These are phyloP conservation scores for Sporophila hypoxantha DNA, from an alignment of 2,113 vertebrate genomes.

Conservation along the genomic window DNA sequence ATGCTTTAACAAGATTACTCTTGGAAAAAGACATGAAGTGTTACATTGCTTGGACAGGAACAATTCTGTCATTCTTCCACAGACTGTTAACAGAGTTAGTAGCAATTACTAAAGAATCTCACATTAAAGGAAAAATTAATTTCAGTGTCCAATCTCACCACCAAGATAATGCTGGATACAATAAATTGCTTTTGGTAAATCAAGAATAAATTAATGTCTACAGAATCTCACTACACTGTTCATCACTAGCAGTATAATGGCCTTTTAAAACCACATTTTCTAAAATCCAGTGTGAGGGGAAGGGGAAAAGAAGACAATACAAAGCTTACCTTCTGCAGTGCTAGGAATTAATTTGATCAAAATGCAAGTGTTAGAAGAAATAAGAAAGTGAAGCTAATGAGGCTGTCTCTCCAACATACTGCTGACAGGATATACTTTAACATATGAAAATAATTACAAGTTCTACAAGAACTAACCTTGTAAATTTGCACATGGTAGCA, in stretches of 20 bases:
- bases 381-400: background rate
- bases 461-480: constrained; percentile 80
- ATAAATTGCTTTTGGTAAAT: background rate
- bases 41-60: background rate
- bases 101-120: background rate
- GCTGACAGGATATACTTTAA: constrained; percentile 33
- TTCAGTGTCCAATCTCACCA: background rate
- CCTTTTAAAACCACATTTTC: background rate
- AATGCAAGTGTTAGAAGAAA: constrained; percentile 4
- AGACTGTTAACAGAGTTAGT: background rate
- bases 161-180: background rate
- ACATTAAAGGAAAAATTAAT: background rate
- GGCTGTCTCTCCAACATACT: background rate
- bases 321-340: background rate
- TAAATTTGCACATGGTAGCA: constrained; percentile 99
- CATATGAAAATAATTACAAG: constrained; percentile 51
- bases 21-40: background rate
- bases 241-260: background rate
- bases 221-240: background rate
- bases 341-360: background rate
- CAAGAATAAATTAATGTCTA: background rate
- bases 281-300: background rate
- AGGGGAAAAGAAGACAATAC: background rate
- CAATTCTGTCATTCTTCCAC: background rate
- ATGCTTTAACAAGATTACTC: background rate